Base-by-base conservation (phyloP, 2,113 vertebrate genomes). In the Melanerpes aurifrons region DNA sequence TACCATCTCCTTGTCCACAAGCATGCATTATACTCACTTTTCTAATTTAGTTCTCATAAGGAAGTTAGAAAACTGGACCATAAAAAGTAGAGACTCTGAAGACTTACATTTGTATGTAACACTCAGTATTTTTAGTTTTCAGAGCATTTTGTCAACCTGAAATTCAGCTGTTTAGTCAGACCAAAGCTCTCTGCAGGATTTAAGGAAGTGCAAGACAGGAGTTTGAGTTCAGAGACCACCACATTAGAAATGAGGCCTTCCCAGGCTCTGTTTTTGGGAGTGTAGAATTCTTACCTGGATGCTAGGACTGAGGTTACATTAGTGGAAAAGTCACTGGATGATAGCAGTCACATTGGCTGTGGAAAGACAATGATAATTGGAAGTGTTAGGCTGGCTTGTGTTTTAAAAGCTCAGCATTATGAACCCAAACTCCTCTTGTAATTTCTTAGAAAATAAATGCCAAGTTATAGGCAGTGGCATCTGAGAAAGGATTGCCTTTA, bases 201-300 rank as follows among this genome's bases (percentile, higher is more conserved):
- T 54, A 47, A 59, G 32, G 86, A 87, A 71, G 31, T 32, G 32
- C 54, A 84, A n/a, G 32, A 7, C 19, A 95, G 66, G 93, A 96
- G 58, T 97, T 96, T 95, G 95, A 94, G 69, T 96, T 94, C 76
- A 89, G 80, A 93, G 92, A 91, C 9, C 69, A 90, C 25, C 82
- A 92, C 29, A 58, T 97, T 76, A 79, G 91, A 91, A 87, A 58
- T 66, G 59, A 11, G 48, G 56, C 70, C 5, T 63, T 68, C 58
- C 92, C 92, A 71, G 88, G 67, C 22, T 87, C 94, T 48, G 87
- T 15, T 62, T 78, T 70, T 93, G 90, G 95, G 97, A 25, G 37
- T 88, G 5, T 71, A 56, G 47, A 71, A 54, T 61, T 72, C 66
- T 59, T 45, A 43, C n/a, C 73, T 83, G 13, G 61, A 2, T 58